Evolutionary conservation across 2,888 invertebrate species (phyloP).

Genomic region (Luperina testacea): DNA sequence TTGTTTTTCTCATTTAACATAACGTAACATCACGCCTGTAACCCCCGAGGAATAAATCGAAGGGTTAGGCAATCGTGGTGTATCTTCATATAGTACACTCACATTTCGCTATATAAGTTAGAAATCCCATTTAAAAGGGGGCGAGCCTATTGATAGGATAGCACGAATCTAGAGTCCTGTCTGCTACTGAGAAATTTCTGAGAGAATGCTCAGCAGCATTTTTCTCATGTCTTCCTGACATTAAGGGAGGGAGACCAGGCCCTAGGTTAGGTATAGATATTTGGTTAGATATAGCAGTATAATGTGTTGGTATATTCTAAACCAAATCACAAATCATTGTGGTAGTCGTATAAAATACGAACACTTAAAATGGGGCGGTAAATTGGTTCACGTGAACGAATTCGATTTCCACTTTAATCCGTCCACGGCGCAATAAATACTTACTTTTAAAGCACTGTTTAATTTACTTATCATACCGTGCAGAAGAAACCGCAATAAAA

Average conservation of each 20-base stretch:
- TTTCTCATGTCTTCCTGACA: neutral
- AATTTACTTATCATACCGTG: slow-evolving; percentile 32
- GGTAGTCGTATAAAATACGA: neutral
- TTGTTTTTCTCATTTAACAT: neutral
- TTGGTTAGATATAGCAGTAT: neutral
- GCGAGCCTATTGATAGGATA: too few relatives aligned
- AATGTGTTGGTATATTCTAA: neutral
- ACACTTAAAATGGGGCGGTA: slow-evolving; percentile 7
- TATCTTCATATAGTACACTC: too few relatives aligned
- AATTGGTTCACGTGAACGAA: neutral
- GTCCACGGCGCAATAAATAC: slow-evolving; percentile 23
- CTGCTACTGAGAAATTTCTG: too few relatives aligned
- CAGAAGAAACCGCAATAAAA: slow-evolving; percentile 35
- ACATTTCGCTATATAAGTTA: too few relatives aligned
- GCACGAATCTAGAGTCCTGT: too few relatives aligned
- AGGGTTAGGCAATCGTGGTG: too few relatives aligned
- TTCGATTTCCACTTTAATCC: slow-evolving; percentile 32
- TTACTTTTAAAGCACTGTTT: slow-evolving; percentile 24
- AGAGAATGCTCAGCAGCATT: neutral
- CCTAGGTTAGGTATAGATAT: neutral
- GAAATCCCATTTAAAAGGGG: too few relatives aligned
- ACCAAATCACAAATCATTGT: neutral
- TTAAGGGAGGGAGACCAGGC: neutral
- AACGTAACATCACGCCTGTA: too few relatives aligned
- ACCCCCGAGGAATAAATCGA: too few relatives aligned